Evolutionary conservation across 2,888 invertebrate species (phyloP), one percentile per base, ranked within the genome.

Genomic region (Empis livida): DNA sequence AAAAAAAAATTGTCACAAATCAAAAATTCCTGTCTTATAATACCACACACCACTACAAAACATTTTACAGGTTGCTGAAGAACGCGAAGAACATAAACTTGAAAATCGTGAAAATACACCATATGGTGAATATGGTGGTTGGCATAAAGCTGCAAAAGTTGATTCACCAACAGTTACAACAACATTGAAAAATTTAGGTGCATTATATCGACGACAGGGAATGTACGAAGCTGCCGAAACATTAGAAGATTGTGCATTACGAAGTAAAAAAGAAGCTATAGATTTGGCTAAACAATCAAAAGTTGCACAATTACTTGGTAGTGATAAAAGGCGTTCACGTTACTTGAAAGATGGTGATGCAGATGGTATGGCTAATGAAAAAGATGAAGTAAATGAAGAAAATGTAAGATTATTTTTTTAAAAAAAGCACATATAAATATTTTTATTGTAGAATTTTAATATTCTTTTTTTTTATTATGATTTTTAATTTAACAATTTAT

Each of bases 181-280:
- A 16, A 99, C 99, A 0, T 74, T 99, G 54, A 99, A 96, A 75
- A 99, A 99, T 74, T 77, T 99, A 50, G 96, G 96, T 52, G 96
- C 97, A 17, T 80, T 99, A 43, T 99, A 99, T 72, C 80, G 99
- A 61, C 80, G 97, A 54, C 97, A 99, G 74, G 96, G 97, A 58
- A 99, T 97, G 75, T 97, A 94, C 72, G 96, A 97, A 71, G 99
- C 99, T 9, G 99, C 99, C 1, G 97, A 99, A 70, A 96, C 95
- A 0, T 77, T 99, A 27, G 99, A 99, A 67, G 97, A 99, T 73
- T 97, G 96, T 73, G 96, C 96, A 37, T 76, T 95, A 57, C 80
- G 96, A 64, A 94, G 94, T 67, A 80, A 93, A 72, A 94, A 92
- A 76, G 94, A 94, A 83, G 91, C 91, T 54, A 75, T 92, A 74